Evolutionary conservation across 2,797 vertebrate species (phyloP).

Genomic region (Decapterus maruadsi): DNA sequence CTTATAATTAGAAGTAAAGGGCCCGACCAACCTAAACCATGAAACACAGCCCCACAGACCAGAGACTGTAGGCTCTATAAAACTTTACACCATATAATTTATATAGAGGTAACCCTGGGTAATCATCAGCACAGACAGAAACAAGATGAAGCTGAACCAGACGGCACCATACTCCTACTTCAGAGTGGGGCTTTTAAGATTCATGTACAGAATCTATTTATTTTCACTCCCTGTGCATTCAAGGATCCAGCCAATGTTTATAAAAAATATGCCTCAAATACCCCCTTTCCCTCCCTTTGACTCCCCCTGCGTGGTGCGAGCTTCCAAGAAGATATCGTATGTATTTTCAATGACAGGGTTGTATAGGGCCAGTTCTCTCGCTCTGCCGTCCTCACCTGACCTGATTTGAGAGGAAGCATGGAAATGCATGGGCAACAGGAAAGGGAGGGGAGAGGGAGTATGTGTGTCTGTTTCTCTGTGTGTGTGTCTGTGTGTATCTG

Average conservation of each 20-base stretch:
- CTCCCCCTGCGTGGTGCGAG: slow-evolving; percentile 21
- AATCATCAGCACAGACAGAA: slow-evolving; percentile 16
- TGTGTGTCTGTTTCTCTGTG: slow-evolving; percentile 2
- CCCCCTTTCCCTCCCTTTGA: background rate
- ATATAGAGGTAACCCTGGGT: background rate
- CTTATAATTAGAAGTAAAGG: background rate
- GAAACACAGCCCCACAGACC: background rate
- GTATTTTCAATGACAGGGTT: slow-evolving; percentile 27
- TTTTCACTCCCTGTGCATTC: slow-evolving; percentile 24
- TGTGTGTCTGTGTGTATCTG: slow-evolving; percentile 28
- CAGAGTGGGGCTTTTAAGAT: slow-evolving; percentile 7
- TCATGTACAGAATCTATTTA: slow-evolving; percentile 27
- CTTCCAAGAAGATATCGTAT: slow-evolving; percentile 40
- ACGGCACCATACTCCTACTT: slow-evolving; percentile 4
- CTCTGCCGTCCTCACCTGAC: slow-evolving; percentile 82
- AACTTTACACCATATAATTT: background rate
- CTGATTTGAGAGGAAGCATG: slow-evolving; percentile 67
- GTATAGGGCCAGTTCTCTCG: slow-evolving; percentile 35
- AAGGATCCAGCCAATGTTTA: slow-evolving; percentile 38
- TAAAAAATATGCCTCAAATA: slow-evolving; percentile 3
- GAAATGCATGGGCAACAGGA: slow-evolving; percentile 65
- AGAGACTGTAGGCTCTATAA: background rate
- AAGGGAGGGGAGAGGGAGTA: slow-evolving; percentile 24
- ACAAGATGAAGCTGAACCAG: slow-evolving; percentile 19
- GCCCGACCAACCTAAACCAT: background rate